Evolutionary conservation across 2,797 vertebrate species (phyloP), one percentile per base, ranked within the genome.

Genomic region (Acropternis orthonyx): DNA sequence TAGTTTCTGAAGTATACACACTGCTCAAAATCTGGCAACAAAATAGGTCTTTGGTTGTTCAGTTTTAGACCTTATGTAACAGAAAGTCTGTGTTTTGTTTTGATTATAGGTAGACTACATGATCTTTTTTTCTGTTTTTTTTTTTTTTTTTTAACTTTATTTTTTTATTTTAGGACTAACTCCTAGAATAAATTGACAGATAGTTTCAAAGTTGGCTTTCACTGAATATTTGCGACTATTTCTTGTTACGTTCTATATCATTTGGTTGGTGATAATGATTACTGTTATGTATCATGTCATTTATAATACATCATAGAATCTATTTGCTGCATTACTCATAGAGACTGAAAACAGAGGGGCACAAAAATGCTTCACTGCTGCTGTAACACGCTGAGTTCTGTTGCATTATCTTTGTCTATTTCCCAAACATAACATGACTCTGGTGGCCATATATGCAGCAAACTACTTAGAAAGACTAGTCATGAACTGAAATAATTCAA

Each of bases 281-380:
- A 32, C 67, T 85, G 8, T 79, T 96, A 71, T 63, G 63, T 71
- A 76, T 79, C 67, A 74, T 3, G 8, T 59, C 92, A 89, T 85
- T 89, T 83, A 74, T 93, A 89, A 91, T 74, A 48, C 56, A 85
- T 73, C 87, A 82, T 55, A 49, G n/a, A 79, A 79, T 69, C 43
- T 85, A 65, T 69, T 96, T 81, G 58, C 62, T 95, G 73, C 34
- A 49, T 90, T 87, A 77, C 56, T 91, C 75, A 39, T n/a, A 87
- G 78, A 87, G 27, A 83, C 12, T 85, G 81, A 72, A 92, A 88
- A 78, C 9, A 63, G 55, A 84, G 39, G 5, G n/a, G 30, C 49
- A 78, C 28, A 61, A 78, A 87, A 85, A 93, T 65, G 44, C 58
- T 85, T 85, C 41, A 43, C 21, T 65, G 68, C 54, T 82, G 28